Percentiles rank a stretch among this genome's conserved stretches.
These are phyloP conservation scores for Helogale parvula DNA, from an alignment of 2,113 vertebrate genomes.

Conservation along the genomic window DNA sequence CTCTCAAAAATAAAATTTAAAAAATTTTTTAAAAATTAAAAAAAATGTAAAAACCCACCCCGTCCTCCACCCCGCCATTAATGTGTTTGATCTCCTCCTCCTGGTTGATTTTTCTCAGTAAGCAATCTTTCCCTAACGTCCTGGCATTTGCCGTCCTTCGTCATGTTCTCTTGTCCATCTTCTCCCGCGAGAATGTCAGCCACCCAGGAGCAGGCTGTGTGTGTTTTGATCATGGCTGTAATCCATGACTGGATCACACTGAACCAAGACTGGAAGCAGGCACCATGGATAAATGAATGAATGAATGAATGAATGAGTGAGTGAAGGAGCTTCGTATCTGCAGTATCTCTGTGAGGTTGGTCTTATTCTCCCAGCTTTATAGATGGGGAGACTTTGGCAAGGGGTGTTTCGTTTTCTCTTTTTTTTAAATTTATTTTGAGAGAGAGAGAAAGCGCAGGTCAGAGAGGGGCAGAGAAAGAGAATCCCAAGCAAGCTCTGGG, in stretches of 20 bases:
- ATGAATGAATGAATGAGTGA: background rate
- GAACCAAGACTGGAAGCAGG: background rate
- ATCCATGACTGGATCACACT: too few species aligned
- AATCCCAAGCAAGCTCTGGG: too few species aligned
- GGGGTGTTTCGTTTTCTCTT: background rate
- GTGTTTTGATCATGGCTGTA: background rate
- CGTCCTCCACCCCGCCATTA: rapidly evolving
- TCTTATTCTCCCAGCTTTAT: background rate
- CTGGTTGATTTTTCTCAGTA: background rate
- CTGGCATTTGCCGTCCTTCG: rapidly evolving
- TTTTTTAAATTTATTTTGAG: background rate
- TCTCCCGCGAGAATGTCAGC: background rate
- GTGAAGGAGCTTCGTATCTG: background rate
- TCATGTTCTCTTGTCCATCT: background rate
- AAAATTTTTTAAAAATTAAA: too few species aligned
- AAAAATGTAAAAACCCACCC: too few species aligned
- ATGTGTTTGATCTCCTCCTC: background rate
- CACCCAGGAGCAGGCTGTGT: background rate
- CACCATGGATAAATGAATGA: background rate
- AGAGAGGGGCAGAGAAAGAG: too few species aligned
- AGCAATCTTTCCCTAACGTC: background rate
- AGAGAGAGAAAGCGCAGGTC: too few species aligned
- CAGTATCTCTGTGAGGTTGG: background rate
- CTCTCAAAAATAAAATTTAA: too few species aligned
- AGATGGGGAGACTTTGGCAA: background rate